These are phyloP conservation scores for Cygnus atratus DNA, from an alignment of 2,113 vertebrate species.

Conservation along the genomic window DNA sequence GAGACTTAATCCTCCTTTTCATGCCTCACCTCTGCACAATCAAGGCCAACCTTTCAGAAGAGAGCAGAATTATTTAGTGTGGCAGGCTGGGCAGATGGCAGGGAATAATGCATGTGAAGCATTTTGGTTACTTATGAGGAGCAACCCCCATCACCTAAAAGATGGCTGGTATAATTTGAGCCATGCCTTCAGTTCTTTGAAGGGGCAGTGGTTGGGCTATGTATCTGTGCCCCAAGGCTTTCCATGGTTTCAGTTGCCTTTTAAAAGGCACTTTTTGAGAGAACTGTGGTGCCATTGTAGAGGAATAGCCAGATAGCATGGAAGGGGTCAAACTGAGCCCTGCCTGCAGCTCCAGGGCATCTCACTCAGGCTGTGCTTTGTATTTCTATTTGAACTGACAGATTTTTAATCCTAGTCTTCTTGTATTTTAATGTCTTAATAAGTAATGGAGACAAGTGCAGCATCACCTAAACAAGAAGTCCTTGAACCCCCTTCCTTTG, in stretches of 20 bases:
- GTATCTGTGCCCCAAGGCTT: neutral
- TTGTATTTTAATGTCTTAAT: neutral
- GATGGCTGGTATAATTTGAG: neutral
- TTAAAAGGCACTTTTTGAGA: neutral
- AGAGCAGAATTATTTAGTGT: neutral
- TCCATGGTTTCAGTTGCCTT: neutral
- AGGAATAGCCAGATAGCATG: neutral
- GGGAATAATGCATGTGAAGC: neutral
- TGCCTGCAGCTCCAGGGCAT: neutral
- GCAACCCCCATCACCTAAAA: neutral
- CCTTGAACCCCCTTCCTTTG: neutral
- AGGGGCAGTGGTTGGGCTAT: neutral
- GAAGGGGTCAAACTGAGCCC: neutral
- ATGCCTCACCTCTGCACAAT: slow-evolving; percentile 58
- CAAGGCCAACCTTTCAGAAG: slow-evolving; percentile 37
- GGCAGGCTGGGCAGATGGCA: slow-evolving; percentile 58
- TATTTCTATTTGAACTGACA: neutral
- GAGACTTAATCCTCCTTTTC: slow-evolving; percentile 64
- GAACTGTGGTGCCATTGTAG: neutral
- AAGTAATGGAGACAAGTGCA: neutral
- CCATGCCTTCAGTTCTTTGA: neutral
- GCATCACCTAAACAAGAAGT: neutral
- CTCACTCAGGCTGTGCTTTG: neutral
- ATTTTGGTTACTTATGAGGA: neutral
- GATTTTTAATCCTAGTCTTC: neutral